Percentiles rank a stretch among this genome's conserved stretches.
These are phyloP conservation scores for Ooceraea biroi DNA, from an alignment of 1,140 invertebrate genomes.

Conservation along the genomic window DNA sequence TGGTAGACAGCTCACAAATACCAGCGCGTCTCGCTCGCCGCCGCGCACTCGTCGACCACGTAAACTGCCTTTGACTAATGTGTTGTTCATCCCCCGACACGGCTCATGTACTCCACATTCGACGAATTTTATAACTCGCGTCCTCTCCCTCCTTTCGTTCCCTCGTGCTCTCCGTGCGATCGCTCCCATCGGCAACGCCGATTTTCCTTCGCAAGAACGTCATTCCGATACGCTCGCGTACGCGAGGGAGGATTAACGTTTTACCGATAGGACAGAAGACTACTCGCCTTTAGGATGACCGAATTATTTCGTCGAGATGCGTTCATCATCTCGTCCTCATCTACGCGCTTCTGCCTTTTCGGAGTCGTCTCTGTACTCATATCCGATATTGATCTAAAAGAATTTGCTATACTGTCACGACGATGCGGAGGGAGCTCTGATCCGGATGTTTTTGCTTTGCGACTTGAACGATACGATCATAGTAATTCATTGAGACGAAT, in stretches of 20 bases:
- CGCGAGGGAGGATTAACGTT: conserved; percentile 40
- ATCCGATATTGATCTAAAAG: conserved; percentile 63
- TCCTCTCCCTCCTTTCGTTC: neutral
- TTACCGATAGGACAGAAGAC: neutral
- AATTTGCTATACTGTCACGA: conserved; percentile 36
- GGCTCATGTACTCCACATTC: conserved; percentile 80
- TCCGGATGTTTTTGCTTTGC: conserved; percentile 55
- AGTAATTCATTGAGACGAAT: conserved; percentile 48
- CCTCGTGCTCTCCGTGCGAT: neutral
- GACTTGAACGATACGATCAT: conserved; percentile 39
- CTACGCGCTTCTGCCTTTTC: neutral
- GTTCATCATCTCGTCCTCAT: conserved; percentile 7
- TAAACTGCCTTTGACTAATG: conserved; percentile 83
- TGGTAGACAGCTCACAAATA: conserved; percentile 82
- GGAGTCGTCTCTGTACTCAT: conserved; percentile 36
- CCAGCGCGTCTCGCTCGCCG: conserved; percentile 41
- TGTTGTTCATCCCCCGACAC: conserved; percentile 81
- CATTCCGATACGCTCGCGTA: conserved; percentile 13
- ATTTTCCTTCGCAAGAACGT: conserved; percentile 17
- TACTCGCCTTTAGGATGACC: neutral
- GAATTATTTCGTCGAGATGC: conserved; percentile 30
- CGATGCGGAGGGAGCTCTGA: conserved; percentile 16
- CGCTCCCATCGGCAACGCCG: neutral
- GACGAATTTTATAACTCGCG: conserved; percentile 78
- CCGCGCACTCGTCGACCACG: conserved; percentile 68